Evolutionary conservation across 2,888 invertebrate species (phyloP).

Genomic region (Drosophila histrio): DNA sequence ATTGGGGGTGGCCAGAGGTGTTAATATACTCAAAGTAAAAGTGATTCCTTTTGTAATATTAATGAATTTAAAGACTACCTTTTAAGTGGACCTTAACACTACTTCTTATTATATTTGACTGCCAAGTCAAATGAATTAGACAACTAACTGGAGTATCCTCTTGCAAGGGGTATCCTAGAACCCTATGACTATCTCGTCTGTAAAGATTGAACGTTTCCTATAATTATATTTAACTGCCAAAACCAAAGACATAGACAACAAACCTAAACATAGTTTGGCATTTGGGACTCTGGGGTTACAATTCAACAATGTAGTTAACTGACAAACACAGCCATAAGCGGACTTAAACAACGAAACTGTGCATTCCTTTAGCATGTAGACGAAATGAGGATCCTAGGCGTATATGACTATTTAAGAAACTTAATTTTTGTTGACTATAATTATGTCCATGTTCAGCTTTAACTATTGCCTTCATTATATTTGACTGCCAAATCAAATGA

Average conservation of each 20-base stretch:
- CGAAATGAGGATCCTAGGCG: too few species aligned
- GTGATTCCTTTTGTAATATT: constrained; percentile 11
- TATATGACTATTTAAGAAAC: neutral
- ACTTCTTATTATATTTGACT: neutral
- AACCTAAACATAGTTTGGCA: too few species aligned
- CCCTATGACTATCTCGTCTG: too few species aligned
- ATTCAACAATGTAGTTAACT: too few species aligned
- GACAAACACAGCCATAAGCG: too few species aligned
- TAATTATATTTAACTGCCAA: too few species aligned
- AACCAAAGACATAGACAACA: too few species aligned
- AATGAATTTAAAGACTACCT: neutral
- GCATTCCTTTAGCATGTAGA: neutral
- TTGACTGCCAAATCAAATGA: constrained; percentile 33
- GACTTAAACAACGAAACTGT: neutral
- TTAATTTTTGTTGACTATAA: neutral
- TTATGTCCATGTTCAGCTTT: neutral
- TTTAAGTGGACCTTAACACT: neutral
- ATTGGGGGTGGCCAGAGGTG: neutral
- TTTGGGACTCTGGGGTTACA: too few species aligned
- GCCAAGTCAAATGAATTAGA: neutral
- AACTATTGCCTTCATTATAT: neutral
- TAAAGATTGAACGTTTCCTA: too few species aligned
- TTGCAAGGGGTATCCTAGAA: too few species aligned
- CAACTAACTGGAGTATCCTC: too few species aligned
- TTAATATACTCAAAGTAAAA: constrained; percentile 19